Percentiles rank a stretch among this genome's conserved stretches.
Evolutionary conservation across 2,113 vertebrate species (phyloP).

Genomic region (Drymodes brunneopygia): DNA sequence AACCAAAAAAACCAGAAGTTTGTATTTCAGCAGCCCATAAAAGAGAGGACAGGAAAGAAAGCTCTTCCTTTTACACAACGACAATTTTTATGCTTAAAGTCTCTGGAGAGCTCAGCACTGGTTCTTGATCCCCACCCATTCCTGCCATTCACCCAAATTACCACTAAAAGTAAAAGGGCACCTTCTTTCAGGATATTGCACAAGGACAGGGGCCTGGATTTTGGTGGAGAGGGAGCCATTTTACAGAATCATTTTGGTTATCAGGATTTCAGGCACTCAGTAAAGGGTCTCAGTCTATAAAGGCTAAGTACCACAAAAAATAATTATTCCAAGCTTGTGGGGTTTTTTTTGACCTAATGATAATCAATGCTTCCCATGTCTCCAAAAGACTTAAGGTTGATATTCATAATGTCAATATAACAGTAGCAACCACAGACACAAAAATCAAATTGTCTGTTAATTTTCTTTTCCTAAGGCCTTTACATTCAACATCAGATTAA

Average conservation of each 20-base stretch:
- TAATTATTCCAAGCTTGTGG: neutral
- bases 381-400: neutral
- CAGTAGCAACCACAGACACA: neutral
- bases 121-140: neutral
- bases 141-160: neutral
- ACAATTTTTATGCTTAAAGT: neutral
- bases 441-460: neutral
- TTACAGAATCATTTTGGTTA: constrained; percentile 23
- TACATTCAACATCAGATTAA: neutral
- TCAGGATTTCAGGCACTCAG: constrained; percentile 19
- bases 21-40: neutral
- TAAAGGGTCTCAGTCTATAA: constrained; percentile 35
- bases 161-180: neutral
- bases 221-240: constrained; percentile 19
- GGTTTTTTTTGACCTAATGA: neutral
- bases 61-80: neutral
- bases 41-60: neutral
- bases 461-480: neutral
- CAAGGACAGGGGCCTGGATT: constrained; percentile 13
- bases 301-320: constrained; percentile 40
- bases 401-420: neutral
- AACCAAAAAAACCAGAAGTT: neutral
- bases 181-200: constrained; percentile 33
- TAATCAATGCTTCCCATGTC: neutral
- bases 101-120: neutral